Percentiles rank a stretch among this genome's conserved stretches.
phyloP scores from a whole-genome alignment of 2,113 vertebrate species.

The Hassar affinis region DNA sequence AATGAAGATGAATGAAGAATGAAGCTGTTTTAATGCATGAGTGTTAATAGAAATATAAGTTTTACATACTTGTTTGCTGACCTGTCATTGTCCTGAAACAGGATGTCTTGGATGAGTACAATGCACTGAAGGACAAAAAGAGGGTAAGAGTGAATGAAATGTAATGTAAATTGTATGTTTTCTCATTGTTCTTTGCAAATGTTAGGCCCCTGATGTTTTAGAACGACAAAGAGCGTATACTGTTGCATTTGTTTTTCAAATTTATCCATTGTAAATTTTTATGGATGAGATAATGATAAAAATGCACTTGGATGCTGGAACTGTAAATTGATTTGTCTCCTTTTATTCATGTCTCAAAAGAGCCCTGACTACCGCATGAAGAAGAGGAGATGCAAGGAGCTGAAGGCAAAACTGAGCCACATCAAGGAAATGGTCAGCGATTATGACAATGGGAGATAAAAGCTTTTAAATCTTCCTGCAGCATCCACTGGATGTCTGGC shows the following conservation, averaged over 20 bases:
- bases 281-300: not conserved
- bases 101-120: slow-evolving; percentile 77
- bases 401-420: slow-evolving; percentile 84
- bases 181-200: not conserved
- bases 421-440: slow-evolving; percentile 86
- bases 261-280: not conserved
- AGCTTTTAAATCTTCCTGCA: not conserved
- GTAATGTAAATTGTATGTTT: too few relatives aligned
- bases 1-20: too few relatives aligned
- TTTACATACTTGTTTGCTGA: slow-evolving; percentile 26
- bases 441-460: slow-evolving; percentile 71
- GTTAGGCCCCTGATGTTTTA: not conserved
- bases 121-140: slow-evolving; percentile 72
- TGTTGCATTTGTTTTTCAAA: too few relatives aligned
- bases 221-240: not conserved
- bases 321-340: slow-evolving; percentile 2
- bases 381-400: slow-evolving; percentile 79
- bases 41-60: not conserved
- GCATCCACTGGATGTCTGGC: not conserved
- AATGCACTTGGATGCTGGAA: not conserved
- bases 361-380: slow-evolving; percentile 80
- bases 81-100: slow-evolving; percentile 55
- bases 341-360: slow-evolving; percentile 43
- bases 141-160: slow-evolving; percentile 58
- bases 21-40: not conserved